Base-by-base conservation (phyloP, 1,140 invertebrate species). In the Caenorhabditis inopinata region DNA sequence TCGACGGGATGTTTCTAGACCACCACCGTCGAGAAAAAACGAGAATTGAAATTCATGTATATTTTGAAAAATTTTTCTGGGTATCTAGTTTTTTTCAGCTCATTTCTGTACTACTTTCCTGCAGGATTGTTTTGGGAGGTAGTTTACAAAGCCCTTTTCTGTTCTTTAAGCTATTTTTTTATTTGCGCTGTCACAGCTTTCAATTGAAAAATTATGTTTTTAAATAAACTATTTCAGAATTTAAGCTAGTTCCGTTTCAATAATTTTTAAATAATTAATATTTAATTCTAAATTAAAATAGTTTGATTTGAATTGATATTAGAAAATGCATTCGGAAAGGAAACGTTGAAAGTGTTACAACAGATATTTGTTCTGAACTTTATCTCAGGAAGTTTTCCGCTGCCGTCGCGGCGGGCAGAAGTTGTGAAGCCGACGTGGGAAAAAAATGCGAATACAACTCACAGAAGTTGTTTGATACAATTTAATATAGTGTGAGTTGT, bases 1-100 rank as follows among this genome's bases (percentile, higher is more conserved):
- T 29, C 58, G 58, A 68, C 58, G 58, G 32, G 58, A 68, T 25
- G 58, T 68, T 32, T 68, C 58, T 21, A 68, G 58, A 68, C 58
- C 58, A 18, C 58, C 58, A 11, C 58, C 58, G 12, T 7, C 58
- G 4, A 68, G 58, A 38, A 68, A 38, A 16, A 38, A 68, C n/a
- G 58, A 68, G n/a, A 68, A 68, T 68, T 68, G 38, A 21, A 38
- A 11, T n/a, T 6, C 1, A 7, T 42, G 58, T 12, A 51, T 21
- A 51, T 51, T 9, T 21, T 21, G 11, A 9, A n/a, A n/a, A n/a
- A 38, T 68, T 11, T 21, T 7, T 11, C n/a, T 2, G 5, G 29
- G 51, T 1, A 58, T 23, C 27, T 32, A 29, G 35, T 16, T 51
- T 68, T 68, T 42, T 68, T 68, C 32, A 38, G 27, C 23, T 32